Conservation (phyloP, 2,888 invertebrate species). For the Adela reaumurella region DNA sequence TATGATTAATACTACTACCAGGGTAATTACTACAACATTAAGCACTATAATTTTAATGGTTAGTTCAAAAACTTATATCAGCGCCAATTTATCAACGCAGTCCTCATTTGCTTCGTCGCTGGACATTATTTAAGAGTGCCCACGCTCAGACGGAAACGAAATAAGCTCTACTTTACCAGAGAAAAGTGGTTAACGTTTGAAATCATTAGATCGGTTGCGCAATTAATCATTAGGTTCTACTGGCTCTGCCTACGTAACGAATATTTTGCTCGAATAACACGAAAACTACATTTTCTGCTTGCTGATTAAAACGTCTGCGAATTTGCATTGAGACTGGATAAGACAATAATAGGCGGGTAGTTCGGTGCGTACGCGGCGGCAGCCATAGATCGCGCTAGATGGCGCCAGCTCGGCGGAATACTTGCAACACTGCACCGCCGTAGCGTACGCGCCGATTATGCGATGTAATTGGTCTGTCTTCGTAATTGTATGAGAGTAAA, state of each 20-base stretch:
- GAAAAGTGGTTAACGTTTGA: neutral
- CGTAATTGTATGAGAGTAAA: neutral
- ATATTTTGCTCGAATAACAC: neutral
- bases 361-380: conserved; percentile 18
- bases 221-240: neutral
- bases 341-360: conserved; percentile 28
- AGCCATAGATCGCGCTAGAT: conserved; percentile 43
- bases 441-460: neutral
- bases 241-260: neutral
- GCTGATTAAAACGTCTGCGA: conserved; percentile 31
- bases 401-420: conserved; percentile 25
- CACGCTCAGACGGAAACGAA: neutral
- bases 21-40: neutral
- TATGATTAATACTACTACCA: neutral
- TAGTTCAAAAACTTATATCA: neutral
- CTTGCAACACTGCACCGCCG: neutral
- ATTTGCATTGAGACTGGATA: conserved; percentile 41
- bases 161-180: neutral
- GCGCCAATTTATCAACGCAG: neutral
- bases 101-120: neutral
- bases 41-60: neutral
- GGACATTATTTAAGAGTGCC: neutral
- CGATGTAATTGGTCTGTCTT: neutral
- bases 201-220: neutral
- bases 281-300: neutral